phyloP scores from a whole-genome alignment of 1,140 invertebrate genomes.

The Micrasema longulum region DNA sequence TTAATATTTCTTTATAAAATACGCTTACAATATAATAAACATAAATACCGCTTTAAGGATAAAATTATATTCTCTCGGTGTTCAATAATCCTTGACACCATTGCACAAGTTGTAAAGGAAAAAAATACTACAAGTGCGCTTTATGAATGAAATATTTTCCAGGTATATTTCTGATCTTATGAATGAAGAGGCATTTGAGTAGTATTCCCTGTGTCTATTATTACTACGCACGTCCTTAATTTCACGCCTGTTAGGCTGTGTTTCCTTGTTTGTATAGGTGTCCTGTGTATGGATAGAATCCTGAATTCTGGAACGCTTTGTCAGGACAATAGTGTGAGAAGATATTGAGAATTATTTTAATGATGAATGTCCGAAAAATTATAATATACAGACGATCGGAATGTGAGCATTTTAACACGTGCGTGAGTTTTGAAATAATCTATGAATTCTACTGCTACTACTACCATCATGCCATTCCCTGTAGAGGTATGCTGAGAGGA shows the following conservation, averaged over 20 bases:
- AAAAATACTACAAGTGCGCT: conserved; percentile 5
- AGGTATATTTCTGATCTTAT: conserved; percentile 41
- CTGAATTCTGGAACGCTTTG: background rate
- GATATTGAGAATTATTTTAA: conserved; percentile 13
- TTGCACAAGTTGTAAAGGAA: conserved; percentile 10
- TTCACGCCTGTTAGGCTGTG: conserved; percentile 49
- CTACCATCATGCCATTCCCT: background rate
- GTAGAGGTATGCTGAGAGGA: background rate
- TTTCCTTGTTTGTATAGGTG: conserved; percentile 41
- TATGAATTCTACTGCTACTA: background rate
- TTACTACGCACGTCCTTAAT: conserved; percentile 42
- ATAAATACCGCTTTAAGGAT: no score
- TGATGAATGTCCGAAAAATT: background rate
- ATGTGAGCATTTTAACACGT: background rate
- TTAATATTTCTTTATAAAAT: background rate
- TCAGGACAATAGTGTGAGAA: background rate
- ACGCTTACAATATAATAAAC: no score
- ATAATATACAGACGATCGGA: background rate
- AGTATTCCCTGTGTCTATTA: background rate
- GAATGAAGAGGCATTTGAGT: conserved; percentile 20
- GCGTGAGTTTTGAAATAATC: background rate
- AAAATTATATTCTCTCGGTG: background rate
- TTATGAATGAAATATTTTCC: conserved; percentile 48
- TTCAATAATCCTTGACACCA: background rate
- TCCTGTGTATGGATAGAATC: background rate